phyloP scores from a whole-genome alignment of 2,888 invertebrate species.

The Aplocera efformata region DNA sequence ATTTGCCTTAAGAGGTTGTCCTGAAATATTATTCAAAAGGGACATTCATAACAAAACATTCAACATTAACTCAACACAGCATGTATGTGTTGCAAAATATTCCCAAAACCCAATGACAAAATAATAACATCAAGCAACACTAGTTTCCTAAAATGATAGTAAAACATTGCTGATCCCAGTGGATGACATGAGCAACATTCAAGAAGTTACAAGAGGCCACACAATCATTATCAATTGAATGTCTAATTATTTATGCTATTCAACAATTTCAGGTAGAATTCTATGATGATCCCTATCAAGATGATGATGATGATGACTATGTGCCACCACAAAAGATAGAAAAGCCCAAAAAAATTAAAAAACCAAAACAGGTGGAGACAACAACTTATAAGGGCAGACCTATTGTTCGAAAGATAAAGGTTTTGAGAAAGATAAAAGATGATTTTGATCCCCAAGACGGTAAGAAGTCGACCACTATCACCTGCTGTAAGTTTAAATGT shows the following conservation, averaged over 20 bases:
- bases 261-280: conserved; percentile 54
- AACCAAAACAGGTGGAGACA: conserved; percentile 63
- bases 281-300: conserved; percentile 64
- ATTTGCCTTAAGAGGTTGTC: too few relatives aligned
- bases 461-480: conserved; percentile 64
- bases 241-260: neutral
- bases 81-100: too few relatives aligned
- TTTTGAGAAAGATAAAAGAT: conserved; percentile 53
- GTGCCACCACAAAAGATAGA: conserved; percentile 50
- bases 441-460: conserved; percentile 43
- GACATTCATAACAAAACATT: too few relatives aligned
- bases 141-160: too few relatives aligned
- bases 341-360: conserved; percentile 57
- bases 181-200: too few relatives aligned
- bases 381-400: conserved; percentile 34
- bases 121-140: too few relatives aligned
- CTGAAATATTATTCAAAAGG: too few relatives aligned
- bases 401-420: conserved; percentile 62
- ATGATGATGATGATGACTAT: conserved; percentile 69
- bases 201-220: too few relatives aligned
- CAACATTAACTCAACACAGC: too few relatives aligned
- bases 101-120: too few relatives aligned
- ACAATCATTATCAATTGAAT: too few relatives aligned
- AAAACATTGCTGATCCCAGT: too few relatives aligned
- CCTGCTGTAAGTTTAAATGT: conserved; percentile 61